Evolutionary conservation across 2,113 vertebrate species (phyloP), one percentile per base, ranked within the genome.

Genomic region (Rana temporaria): DNA sequence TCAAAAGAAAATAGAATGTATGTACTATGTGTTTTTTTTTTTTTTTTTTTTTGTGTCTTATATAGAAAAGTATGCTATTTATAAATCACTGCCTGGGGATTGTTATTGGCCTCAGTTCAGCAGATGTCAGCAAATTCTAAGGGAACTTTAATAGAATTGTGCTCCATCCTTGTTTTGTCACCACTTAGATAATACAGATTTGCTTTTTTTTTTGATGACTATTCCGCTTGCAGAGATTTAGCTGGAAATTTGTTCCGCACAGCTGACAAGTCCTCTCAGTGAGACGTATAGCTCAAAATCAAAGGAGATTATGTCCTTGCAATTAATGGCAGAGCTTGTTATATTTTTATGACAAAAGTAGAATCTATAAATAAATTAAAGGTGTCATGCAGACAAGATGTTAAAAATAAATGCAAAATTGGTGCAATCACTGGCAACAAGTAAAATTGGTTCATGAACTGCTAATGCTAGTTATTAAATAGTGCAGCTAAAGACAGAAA

Each of bases 121-220:
- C 53, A 22, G 30, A 79, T 79, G 77, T 79, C 77, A 79, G 78
- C 78, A 80, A 55, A 79, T 48, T 70, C 65, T n/a, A 26, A 12
- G 19, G 55, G 76, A 79, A 56, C 52, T 68, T 48, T 79, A 80
- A 70, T 70, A 80, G 67, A 62, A 70, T 60, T 69, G 53, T 56
- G 53, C 66, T 15, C 67, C 66, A 62, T 80, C 56, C 67, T 38
- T 70, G 78, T 70, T 69, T 68, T 70, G 78, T 80, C 67, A 70
- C 78, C 22, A 60, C 34, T 73, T 24, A 80, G 56, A 80, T 59
- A 80, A 80, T 42, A 80, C 55, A 79, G 65, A 79, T 79, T 79
- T 57, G 78, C 78, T 79, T 59, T 69, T 79, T 59, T 68, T 26
- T 78, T 79, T 79, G 22, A 79, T 34, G 77, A 68, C 77, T 67